Base-by-base conservation (phyloP, 37 sponge, comb jelly and placozoan genomes). In the Petrosia ficiformis region DNA sequence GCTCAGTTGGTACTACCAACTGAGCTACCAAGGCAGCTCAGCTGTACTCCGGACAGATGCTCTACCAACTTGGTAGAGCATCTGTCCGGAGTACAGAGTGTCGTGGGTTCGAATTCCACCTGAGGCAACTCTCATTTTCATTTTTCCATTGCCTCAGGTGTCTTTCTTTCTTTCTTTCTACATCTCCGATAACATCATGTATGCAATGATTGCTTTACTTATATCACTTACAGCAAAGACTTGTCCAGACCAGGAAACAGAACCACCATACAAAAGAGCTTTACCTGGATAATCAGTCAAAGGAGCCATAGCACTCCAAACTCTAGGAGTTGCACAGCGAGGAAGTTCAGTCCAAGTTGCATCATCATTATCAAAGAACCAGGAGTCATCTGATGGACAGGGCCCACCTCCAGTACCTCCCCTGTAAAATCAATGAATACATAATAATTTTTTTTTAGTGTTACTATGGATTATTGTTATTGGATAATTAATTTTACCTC, bases 191-290 rank as follows among this genome's bases (percentile, higher is more conserved):
- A n/a, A n/a, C n/a, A n/a, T n/a, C n/a, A 33, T n/a, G n/a, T n/a
- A n/a, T n/a, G n/a, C n/a, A n/a, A n/a, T 19, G 31, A 69, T 69
- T 19, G 22, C 42, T 38, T 38, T 14, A 4, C 21, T 21, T 11
- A 25, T 38, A 28, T 19, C 37, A 42, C 80, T 80, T 39, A 80
- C 80, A 71, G 63, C n/a, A 10, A 83, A n/a, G n/a, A 77, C 59
- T 59, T 76, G 77, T 2, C 40, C 2, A 5, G 64, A 39, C 32
- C 24, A 59, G 28, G 25, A 29, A 31, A 69, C 83, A 70, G 14
- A 68, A 16, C 87, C 87, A 41, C 87, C 87, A 64, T 81, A 81
- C 42, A 87, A 44, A 36, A 87, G 68, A 40, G 82, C 87, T 31
- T 33, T 65, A 2, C 77, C 77, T 5, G 72, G 57, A 6, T 52